phyloP scores from a whole-genome alignment of 2,888 invertebrate genomes.

The Pseudoips prasinana region DNA sequence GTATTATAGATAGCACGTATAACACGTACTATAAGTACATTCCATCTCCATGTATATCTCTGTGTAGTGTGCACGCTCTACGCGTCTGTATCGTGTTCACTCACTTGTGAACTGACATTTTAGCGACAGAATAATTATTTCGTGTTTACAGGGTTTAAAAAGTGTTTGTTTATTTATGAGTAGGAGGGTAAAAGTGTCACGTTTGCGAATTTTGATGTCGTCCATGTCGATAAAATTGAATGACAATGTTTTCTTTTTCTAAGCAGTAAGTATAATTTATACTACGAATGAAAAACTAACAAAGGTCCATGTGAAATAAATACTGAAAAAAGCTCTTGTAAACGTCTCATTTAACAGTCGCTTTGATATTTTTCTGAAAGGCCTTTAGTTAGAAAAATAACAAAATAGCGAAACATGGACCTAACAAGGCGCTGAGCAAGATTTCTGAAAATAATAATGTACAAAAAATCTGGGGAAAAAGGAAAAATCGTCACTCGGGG shows the following conservation, averaged over 20 bases:
- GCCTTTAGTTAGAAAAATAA: slow-evolving; percentile 15
- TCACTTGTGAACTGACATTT: slow-evolving; percentile 3
- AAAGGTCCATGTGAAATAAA: too few relatives aligned
- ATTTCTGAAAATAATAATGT: slow-evolving; percentile 23
- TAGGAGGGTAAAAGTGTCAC: not conserved
- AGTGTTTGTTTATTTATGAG: not conserved
- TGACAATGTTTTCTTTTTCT: too few relatives aligned
- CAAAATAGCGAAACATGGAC: slow-evolving; percentile 16
- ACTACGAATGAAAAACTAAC: too few relatives aligned
- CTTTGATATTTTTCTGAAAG: slow-evolving; percentile 6
- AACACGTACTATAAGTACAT: not conserved
- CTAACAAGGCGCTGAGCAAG: slow-evolving; percentile 21
- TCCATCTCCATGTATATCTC: too few relatives aligned
- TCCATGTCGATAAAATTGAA: too few relatives aligned
- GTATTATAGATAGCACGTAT: not conserved
- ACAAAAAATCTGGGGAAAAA: slow-evolving; percentile 20
- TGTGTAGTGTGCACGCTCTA: not conserved
- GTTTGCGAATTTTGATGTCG: too few relatives aligned
- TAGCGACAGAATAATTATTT: not conserved
- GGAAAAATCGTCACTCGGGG: slow-evolving; percentile 36
- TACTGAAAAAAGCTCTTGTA: too few relatives aligned
- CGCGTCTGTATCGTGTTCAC: slow-evolving; percentile 1
- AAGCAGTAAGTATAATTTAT: too few relatives aligned
- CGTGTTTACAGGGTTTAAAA: not conserved
- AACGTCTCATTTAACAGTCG: too few relatives aligned